Percentiles rank a stretch among this genome's conserved stretches.
Evolutionary conservation across 2,113 vertebrate genomes (phyloP).

Genomic region (Axis porcinus): DNA sequence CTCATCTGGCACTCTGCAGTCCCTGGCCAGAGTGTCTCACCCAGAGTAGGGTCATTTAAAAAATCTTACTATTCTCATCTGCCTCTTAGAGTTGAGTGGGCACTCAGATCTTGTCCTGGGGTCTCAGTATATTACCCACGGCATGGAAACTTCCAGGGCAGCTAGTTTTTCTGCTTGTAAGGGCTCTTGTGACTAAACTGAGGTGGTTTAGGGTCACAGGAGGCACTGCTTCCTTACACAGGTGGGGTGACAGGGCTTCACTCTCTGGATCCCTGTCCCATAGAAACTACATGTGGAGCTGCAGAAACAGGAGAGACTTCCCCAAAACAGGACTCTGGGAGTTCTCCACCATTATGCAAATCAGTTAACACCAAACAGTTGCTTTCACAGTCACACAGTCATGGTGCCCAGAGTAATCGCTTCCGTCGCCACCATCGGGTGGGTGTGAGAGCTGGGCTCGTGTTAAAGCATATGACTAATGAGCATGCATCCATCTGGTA

Average conservation of each 20-base stretch:
- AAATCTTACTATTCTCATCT: background rate
- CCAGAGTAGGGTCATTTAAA: background rate
- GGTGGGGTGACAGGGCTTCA: background rate
- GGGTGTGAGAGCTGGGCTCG: constrained; percentile 59
- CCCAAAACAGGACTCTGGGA: constrained; percentile 19
- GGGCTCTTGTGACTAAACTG: background rate
- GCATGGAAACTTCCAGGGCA: background rate
- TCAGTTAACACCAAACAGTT: constrained; percentile 57
- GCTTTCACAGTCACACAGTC: constrained; percentile 54
- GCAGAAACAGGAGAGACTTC: constrained; percentile 12
- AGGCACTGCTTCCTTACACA: background rate
- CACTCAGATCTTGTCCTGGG: background rate
- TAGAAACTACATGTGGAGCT: background rate
- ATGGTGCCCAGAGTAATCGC: constrained; percentile 57
- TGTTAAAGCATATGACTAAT: constrained; percentile 68
- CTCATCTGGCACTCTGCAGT: background rate
- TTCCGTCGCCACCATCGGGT: constrained; percentile 50
- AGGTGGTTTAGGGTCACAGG: background rate
- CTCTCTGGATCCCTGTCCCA: background rate
- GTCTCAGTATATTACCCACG: background rate
- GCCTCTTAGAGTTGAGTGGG: background rate
- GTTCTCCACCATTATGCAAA: constrained; percentile 54
- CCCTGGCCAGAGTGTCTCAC: background rate
- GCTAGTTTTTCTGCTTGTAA: background rate
- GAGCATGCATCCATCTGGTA: constrained; percentile 59